Evolutionary conservation across 2,113 vertebrate genomes (phyloP), one percentile per base, ranked within the genome.

Genomic region (Hyperopisus bebe): DNA sequence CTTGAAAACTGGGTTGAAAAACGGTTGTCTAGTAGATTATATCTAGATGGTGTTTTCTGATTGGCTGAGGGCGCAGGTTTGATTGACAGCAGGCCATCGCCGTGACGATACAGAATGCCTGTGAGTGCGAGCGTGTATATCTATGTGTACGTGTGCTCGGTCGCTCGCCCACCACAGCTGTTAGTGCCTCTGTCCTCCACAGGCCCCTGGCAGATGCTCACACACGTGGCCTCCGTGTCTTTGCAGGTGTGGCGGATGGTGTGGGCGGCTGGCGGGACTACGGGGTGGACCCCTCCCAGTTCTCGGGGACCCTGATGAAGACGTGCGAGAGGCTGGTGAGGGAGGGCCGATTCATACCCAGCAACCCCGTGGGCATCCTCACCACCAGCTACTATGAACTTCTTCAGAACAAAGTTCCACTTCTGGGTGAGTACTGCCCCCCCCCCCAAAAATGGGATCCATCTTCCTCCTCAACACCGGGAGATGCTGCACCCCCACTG

Each of bases 181-280:
- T 27, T 3, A 11, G 9, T 31, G 10, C n/a, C 8, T 27, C 62
- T 27, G n/a, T n/a, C 62, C 27, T 4, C 10, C 27, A 31, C n/a
- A 27, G 62, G n/a, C 6, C 74, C 74, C 35, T 17, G 3, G 27
- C 51, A 8, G 17, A 35, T 66, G 13, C 13, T 19, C n/a, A 15
- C 48, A 46, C 35, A 19, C 47, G 58, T 58, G 35, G 24, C 27
- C 17, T 15, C 17, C 39, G 21, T 90, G 17, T 89, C 13, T 48
- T 91, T 88, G 85, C 91, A 99, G 98, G 98, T 17, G 98, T 99
- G 58, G 98, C 98, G 39, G 98, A 99, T 93, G 98, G 98, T 0
- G 98, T 99, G 0, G 98, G 98, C 24, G 98, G 98, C 92, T 99
- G 98, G 98, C 96, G 98, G 88, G 98, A 99, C 95, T 99, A 99